phyloP scores from a whole-genome alignment of 2,113 vertebrate genomes.

The Dissostichus mawsoni region DNA sequence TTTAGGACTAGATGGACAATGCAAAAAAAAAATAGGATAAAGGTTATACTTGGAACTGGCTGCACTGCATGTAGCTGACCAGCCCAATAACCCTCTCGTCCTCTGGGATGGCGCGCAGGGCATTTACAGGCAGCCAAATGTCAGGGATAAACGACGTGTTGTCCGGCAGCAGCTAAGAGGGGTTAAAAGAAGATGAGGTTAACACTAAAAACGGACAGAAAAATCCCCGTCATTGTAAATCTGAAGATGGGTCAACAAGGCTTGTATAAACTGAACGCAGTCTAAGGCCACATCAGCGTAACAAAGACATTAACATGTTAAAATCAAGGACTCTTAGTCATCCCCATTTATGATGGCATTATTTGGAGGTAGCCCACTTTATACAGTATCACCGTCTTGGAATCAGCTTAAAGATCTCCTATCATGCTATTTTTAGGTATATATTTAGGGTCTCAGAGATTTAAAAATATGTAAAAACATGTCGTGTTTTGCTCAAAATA shows the following conservation, averaged over 20 bases:
- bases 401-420: too few relatives aligned
- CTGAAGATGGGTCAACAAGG: not conserved
- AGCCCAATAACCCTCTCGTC: constrained; percentile 42
- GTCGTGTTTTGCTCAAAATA: too few relatives aligned
- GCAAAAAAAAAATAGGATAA: not conserved
- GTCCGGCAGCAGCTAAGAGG: constrained; percentile 48
- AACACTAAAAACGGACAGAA: not conserved
- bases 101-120: constrained; percentile 16
- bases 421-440: too few relatives aligned
- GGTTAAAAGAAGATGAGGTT: not conserved
- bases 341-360: too few relatives aligned
- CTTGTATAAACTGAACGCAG: not conserved
- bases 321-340: not conserved
- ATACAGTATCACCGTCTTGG: too few relatives aligned
- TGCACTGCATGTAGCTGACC: constrained; percentile 46
- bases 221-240: not conserved
- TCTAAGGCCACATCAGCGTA: not conserved
- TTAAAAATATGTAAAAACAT: too few relatives aligned
- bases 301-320: not conserved
- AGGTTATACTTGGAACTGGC: constrained; percentile 62
- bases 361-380: too few relatives aligned
- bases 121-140: constrained; percentile 54
- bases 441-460: too few relatives aligned
- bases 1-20: not conserved
- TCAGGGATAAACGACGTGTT: constrained; percentile 3